These are phyloP conservation scores for Sarcophaga subvicina DNA, from an alignment of 2,888 invertebrate species.

Conservation along the genomic window DNA sequence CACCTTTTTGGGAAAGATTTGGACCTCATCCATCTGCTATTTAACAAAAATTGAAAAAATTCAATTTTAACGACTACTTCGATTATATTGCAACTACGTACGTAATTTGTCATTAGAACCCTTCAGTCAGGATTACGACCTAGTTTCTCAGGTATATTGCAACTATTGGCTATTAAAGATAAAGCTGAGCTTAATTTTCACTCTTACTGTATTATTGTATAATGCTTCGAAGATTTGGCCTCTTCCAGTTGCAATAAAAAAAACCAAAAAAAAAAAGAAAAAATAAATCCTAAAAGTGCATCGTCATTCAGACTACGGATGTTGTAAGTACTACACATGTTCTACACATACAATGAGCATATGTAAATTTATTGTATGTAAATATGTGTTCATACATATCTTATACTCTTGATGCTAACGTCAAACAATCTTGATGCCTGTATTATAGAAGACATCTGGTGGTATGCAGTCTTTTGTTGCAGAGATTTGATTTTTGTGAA, in stretches of 20 bases:
- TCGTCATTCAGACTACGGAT: constrained; percentile 32
- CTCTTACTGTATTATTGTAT: constrained; percentile 7
- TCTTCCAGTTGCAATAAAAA: constrained; percentile 41
- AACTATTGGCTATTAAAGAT: too few species aligned
- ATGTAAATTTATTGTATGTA: not conserved
- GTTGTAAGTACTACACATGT: not conserved
- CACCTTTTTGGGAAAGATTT: too few species aligned
- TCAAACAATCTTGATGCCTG: constrained; percentile 36
- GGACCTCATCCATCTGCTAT: too few species aligned
- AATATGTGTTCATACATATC: not conserved
- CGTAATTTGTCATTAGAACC: too few species aligned
- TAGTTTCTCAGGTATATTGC: too few species aligned
- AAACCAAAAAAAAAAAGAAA: constrained; percentile 28
- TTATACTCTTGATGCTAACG: constrained; percentile 25
- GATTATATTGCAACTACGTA: too few species aligned
- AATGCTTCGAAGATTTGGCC: not conserved
- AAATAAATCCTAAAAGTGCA: constrained; percentile 24
- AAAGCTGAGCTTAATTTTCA: not conserved
- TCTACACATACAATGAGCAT: not conserved
- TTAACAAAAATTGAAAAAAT: too few species aligned
- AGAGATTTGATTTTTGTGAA: constrained; percentile 23
- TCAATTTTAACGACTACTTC: too few species aligned
- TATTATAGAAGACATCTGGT: constrained; percentile 22
- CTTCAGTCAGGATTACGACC: too few species aligned
- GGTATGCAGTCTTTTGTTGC: constrained; percentile 49